These are phyloP conservation scores for Tigriopus japonicus DNA, from an alignment of 1,140 invertebrate genomes.

Conservation along the genomic window DNA sequence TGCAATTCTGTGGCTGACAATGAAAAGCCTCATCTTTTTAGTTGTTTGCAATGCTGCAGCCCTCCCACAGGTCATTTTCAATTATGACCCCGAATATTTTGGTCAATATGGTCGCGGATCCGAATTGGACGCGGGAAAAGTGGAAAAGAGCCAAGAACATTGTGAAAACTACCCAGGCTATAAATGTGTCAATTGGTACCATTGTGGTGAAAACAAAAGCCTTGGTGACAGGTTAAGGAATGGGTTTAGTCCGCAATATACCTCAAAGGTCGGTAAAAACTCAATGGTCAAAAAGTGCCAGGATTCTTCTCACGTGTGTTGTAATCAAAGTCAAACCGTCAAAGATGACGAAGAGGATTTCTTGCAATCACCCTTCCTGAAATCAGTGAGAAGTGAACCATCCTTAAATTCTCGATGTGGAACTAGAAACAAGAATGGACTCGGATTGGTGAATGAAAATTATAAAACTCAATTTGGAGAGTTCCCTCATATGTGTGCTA, in stretches of 20 bases:
- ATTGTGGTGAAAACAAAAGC: constrained; percentile 38
- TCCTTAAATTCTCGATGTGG: constrained; percentile 38
- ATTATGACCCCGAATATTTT: no score
- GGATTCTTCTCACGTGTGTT: constrained; percentile 23
- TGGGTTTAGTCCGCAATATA: constrained; percentile 28
- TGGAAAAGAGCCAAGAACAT: not conserved
- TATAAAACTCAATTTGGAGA: constrained; percentile 25
- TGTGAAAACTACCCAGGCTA: not conserved
- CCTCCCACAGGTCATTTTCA: no score
- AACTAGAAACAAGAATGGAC: constrained; percentile 41
- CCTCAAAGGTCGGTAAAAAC: not conserved
- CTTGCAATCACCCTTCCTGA: constrained; percentile 17
- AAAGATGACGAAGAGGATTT: constrained; percentile 4
- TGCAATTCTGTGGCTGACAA: no score
- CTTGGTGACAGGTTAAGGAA: constrained; percentile 54
- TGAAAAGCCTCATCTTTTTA: no score
- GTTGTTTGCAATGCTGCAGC: no score
- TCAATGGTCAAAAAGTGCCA: constrained; percentile 18
- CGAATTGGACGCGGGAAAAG: not conserved
- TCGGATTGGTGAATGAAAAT: constrained; percentile 46
- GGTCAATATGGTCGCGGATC: no score
- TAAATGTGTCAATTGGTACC: constrained; percentile 37
- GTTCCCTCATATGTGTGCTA: constrained; percentile 24
- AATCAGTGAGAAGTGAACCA: no score
- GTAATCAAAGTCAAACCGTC: constrained; percentile 18